phyloP scores from a whole-genome alignment of 2,113 vertebrate species.

The Arothron firmamentum region DNA sequence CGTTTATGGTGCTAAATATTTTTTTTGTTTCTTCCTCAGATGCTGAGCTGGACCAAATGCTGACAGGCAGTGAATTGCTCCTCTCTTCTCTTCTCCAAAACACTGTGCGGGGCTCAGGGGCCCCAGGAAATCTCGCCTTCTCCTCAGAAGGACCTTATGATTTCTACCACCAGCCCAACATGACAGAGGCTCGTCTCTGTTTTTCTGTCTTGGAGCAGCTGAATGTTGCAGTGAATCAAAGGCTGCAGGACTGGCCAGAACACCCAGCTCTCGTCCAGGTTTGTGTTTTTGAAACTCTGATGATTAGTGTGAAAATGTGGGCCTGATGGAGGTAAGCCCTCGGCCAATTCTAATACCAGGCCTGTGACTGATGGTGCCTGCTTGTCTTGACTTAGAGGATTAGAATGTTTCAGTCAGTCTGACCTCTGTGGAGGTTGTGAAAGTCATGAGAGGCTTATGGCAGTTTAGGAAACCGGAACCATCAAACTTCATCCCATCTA shows the following conservation, averaged over 20 bases:
- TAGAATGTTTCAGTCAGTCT: no score
- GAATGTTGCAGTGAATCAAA: constrained; percentile 71
- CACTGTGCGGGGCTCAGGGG: constrained; percentile 76
- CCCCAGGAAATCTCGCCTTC: constrained; percentile 70
- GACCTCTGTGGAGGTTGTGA: no score
- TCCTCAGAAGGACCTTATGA: constrained; percentile 84
- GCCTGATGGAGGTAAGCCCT: no score
- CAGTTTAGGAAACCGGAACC: no score
- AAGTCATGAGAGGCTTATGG: no score
- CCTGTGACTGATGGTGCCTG: no score
- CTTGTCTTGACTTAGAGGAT: no score
- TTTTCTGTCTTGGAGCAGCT: constrained; percentile 83
- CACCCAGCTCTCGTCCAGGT: constrained; percentile 93
- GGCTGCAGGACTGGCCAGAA: constrained; percentile 90
- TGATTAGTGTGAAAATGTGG: no score
- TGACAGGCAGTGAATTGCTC: constrained; percentile 85
- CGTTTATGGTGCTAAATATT: no score
- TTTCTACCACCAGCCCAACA: constrained; percentile 92
- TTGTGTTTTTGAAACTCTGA: background rate
- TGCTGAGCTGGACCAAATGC: constrained; percentile 81
- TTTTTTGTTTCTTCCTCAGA: constrained; percentile 62
- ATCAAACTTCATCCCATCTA: no score
- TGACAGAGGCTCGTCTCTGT: constrained; percentile 82
- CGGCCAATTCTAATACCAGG: no score
- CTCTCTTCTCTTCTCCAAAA: constrained; percentile 84